Evolutionary conservation across 2,888 invertebrate genomes (phyloP), one percentile per base, ranked within the genome.

Genomic region (Drosophila ochracea): DNA sequence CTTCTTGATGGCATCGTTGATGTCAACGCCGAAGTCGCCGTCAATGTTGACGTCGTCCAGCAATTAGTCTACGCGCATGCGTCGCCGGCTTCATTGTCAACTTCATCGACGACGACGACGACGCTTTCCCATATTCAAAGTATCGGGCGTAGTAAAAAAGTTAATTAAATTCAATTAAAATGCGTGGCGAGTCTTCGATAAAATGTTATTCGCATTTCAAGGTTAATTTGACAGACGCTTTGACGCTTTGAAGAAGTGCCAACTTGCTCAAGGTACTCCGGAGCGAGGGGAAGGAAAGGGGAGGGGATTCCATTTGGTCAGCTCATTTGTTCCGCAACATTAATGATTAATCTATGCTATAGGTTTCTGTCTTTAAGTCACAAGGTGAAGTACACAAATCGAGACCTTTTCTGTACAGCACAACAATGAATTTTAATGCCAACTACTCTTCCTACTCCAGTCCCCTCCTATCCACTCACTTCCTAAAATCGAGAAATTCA

Each of bases 111-210:
- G 73, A 39, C 59, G 75, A 52, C 62, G 50, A n/a, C 21, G 70
- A 57, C 64, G 76, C 71, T 89, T 85, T 90, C 83, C 85, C 90
- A 88, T 90, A 90, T 85, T 80, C 89, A 83, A 90, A 89, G 86
- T 83, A 90, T 90, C 73, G 80, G 78, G 57, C 77, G 74, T 80
- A 80, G 77, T 74, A 71, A 28, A 28, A 28, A 89, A 86, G 78
- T 84, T 90, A 90, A 88, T 88, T 88, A 90, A 90, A 89, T 89
- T 90, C 84, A 88, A 88, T 88, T 90, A 88, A 88, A 88, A 88
- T 88, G 87, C 87, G 91, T 75, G 55, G 80, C 89, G 78, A 72
- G 91, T 90, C 84, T 89, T 90, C 87, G 91, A 87, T 84, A 69
- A 90, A 89, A 84, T 87, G 91, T 90, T 90, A 90, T 87, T 86